Evolutionary conservation across 2,113 vertebrate species (phyloP), one percentile per base, ranked within the genome.

Genomic region (Microcebus ravelobensis): DNA sequence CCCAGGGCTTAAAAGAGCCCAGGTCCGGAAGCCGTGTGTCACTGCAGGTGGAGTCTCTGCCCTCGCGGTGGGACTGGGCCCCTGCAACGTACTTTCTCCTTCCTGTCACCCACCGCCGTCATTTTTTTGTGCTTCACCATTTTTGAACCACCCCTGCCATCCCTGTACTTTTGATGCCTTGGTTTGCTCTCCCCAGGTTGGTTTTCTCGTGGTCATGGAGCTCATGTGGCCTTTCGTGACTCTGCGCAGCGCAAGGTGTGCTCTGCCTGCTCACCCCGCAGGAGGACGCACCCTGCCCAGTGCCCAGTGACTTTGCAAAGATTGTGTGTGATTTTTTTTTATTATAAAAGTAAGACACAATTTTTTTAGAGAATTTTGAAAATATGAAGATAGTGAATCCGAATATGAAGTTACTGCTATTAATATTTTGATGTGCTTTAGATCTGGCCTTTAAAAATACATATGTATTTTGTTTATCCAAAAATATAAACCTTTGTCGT

Each of bases 101-200:
- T 79, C 48, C 50, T 11, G 50, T 5, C 0, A 3, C 45, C 31
- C 0, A 7, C 34, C 0, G 12, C 57, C 2, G 2, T 21, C 39
- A 45, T 50, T 48, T 77, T 76, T 50, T 77, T 34, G 34, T 50
- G 29, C 0, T 50, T 2, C 45, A 21, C 18, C 45, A 34, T 36
- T 57, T 50, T 55, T 80, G 50, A 80, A 25, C 52, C 27, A 74
- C 5, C 31, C 9, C 48, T 21, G 34, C 8, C 13, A 10, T 80
- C 20, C 10, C 45, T 31, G 13, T 79, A 36, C 52, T 57, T 80
- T 57, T 25, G n/a, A 6, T 81, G 39, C 23, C 59, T 59, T 15
- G 34, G 15, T 81, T 81, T 27, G 39, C 14, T 39, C 0, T 81
- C 52, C n/a, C 13, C 52, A 36, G 13, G 57, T 81, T n/a, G 25